Percentiles rank a stretch among this genome's conserved stretches.
phyloP scores from a whole-genome alignment of 2,888 invertebrate genomes.

The Cylloceria caligata region DNA sequence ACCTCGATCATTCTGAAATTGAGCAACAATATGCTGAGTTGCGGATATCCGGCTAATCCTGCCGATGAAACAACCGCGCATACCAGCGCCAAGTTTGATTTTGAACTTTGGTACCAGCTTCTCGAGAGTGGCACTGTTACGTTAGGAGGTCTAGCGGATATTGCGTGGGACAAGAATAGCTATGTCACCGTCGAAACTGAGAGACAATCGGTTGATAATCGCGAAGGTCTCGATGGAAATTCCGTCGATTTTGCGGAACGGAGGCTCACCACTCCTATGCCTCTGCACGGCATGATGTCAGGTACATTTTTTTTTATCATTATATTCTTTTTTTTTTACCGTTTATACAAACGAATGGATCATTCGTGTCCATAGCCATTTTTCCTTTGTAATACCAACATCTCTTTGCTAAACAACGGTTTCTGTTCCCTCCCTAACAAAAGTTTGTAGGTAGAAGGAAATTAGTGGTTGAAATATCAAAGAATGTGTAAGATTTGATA shows the following conservation, averaged over 20 bases:
- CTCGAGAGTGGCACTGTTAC: conserved; percentile 80
- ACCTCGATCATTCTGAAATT: conserved; percentile 87
- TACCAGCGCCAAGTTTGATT: conserved; percentile 79
- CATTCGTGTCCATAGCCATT: too few species aligned
- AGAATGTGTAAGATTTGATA: too few species aligned
- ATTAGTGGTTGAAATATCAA: too few species aligned
- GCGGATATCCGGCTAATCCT: conserved; percentile 74
- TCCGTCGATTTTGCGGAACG: conserved; percentile 80
- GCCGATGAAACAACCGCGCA: conserved; percentile 76
- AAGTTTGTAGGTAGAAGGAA: too few species aligned
- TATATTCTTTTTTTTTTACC: background rate
- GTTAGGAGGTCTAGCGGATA: conserved; percentile 78
- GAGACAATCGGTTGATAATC: conserved; percentile 71
- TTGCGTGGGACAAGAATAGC: conserved; percentile 75
- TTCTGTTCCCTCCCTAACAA: too few species aligned
- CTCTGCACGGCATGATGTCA: conserved; percentile 78
- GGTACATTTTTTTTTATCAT: conserved; percentile 70
- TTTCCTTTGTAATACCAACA: too few species aligned
- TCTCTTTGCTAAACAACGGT: too few species aligned
- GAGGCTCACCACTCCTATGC: conserved; percentile 78
- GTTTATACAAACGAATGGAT: too few species aligned
- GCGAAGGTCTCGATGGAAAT: conserved; percentile 78
- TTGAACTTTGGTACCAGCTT: conserved; percentile 81
- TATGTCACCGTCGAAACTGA: conserved; percentile 75
- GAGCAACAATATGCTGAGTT: conserved; percentile 81